Conservation (phyloP, 35 echinoderm and acorn worm species). For the Chiridota heheva region DNA sequence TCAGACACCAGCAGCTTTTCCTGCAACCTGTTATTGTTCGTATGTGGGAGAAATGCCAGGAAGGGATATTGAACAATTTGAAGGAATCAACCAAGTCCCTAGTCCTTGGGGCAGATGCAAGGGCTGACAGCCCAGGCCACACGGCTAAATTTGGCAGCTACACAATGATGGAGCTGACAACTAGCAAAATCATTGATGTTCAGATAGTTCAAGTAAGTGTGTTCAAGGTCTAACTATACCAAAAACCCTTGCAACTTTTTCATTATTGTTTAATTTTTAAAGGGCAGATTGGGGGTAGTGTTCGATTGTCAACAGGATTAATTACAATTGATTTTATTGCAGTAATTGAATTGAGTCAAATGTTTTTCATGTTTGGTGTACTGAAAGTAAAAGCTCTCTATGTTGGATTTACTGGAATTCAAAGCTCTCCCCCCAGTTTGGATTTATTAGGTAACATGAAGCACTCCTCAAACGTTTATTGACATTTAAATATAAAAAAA, state of each 20-base stretch:
- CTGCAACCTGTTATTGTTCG: constrained; percentile 5
- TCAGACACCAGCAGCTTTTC: constrained; percentile 8
- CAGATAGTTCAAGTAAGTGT: constrained; percentile 55
- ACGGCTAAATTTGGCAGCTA: constrained; percentile 71
- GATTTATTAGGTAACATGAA: too few relatives aligned
- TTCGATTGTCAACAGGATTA: not conserved
- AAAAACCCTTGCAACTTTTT: not conserved
- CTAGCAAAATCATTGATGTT: constrained; percentile 67
- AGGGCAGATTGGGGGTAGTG: not conserved
- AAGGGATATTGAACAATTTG: not conserved
- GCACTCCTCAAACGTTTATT: not conserved
- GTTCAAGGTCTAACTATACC: not conserved
- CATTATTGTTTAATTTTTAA: not conserved
- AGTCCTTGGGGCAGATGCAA: constrained; percentile 52
- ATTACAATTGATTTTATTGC: not conserved
- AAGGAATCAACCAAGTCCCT: constrained; percentile 15
- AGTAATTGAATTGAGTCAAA: not conserved
- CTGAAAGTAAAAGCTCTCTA: not conserved
- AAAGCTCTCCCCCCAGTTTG: too few relatives aligned
- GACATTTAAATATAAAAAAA: not conserved
- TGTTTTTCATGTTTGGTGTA: not conserved
- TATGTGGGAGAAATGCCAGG: not conserved
- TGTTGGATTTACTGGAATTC: constrained; percentile 7
- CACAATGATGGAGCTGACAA: constrained; percentile 42
- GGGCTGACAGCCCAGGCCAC: constrained; percentile 76